Evolutionary conservation across 92 coral and sea anemone genomes (phyloP).

Genomic region (Epizoanthus ramosus): DNA sequence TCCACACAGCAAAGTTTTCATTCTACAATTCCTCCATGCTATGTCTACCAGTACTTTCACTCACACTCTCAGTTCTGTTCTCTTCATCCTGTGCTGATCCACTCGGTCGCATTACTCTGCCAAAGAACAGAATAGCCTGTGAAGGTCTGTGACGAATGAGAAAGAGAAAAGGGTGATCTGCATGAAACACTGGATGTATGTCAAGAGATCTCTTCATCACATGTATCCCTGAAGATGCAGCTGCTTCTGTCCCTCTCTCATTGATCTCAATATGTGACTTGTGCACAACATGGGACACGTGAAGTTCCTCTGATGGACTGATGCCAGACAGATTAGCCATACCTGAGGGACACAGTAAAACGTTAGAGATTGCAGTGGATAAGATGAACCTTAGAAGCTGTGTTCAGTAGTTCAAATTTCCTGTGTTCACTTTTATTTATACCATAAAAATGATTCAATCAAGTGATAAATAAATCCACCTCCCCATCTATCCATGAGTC

Average conservation of each 20-base stretch:
- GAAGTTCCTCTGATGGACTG: slow-evolving; percentile 59
- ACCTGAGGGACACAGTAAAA: neutral
- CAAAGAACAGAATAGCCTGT: slow-evolving; percentile 73
- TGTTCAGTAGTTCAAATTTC: too few relatives aligned
- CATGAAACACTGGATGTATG: slow-evolving; percentile 71
- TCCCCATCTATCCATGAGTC: too few relatives aligned
- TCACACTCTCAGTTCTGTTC: slow-evolving; percentile 20
- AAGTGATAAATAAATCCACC: too few relatives aligned
- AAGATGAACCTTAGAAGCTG: too few relatives aligned
- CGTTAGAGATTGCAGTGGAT: too few relatives aligned
- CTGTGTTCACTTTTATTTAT: too few relatives aligned
- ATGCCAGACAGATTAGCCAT: slow-evolving; percentile 67
- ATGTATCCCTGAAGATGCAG: slow-evolving; percentile 79
- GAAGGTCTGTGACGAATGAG: slow-evolving; percentile 71
- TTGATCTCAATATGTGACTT: slow-evolving; percentile 76
- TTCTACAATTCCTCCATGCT: slow-evolving; percentile 18
- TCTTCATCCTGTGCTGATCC: neutral
- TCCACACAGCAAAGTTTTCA: too few relatives aligned
- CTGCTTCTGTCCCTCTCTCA: slow-evolving; percentile 88
- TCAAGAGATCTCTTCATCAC: slow-evolving; percentile 72
- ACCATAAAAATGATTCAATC: too few relatives aligned
- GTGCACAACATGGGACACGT: slow-evolving; percentile 79
- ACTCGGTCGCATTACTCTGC: slow-evolving; percentile 57
- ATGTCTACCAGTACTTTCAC: slow-evolving; percentile 1
- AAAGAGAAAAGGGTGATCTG: slow-evolving; percentile 89